Percentiles rank a stretch among this genome's conserved stretches.
phyloP scores from a whole-genome alignment of 2,113 vertebrate species.

The Orientallactaga bullata region DNA sequence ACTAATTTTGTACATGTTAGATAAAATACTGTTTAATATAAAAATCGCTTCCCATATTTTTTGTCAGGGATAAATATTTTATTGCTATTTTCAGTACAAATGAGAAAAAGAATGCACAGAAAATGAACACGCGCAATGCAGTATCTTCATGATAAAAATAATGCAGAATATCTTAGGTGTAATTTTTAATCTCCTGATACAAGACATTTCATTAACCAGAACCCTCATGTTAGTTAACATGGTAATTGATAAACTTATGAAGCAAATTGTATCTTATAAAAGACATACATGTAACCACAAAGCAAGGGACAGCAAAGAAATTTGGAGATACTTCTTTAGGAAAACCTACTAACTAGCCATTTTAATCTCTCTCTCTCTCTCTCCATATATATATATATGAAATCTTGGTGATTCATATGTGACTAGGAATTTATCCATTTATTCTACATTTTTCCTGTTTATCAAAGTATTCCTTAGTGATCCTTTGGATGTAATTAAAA shows the following conservation, averaged over 20 bases:
- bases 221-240: neutral
- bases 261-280: neutral
- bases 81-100: neutral
- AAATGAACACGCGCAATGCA: neutral
- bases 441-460: too few relatives aligned
- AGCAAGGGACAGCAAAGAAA: neutral
- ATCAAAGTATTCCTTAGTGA: neutral
- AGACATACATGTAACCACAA: neutral
- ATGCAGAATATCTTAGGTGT: neutral
- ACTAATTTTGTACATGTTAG: neutral
- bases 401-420: too few relatives aligned
- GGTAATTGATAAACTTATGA: slow-evolving; percentile 4
- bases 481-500: neutral
- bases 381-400: too few relatives aligned
- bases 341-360: neutral
- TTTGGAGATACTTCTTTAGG: neutral
- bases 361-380: too few relatives aligned
- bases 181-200: neutral
- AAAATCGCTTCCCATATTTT: neutral
- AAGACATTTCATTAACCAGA: neutral
- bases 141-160: slow-evolving; percentile 16
- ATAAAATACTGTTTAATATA: slow-evolving; percentile 4
- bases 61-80: neutral
- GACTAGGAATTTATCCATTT: too few relatives aligned
- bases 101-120: neutral